Conservation (phyloP, 2,113 vertebrate species). For the Pseudolaguvia tuberculata region DNA sequence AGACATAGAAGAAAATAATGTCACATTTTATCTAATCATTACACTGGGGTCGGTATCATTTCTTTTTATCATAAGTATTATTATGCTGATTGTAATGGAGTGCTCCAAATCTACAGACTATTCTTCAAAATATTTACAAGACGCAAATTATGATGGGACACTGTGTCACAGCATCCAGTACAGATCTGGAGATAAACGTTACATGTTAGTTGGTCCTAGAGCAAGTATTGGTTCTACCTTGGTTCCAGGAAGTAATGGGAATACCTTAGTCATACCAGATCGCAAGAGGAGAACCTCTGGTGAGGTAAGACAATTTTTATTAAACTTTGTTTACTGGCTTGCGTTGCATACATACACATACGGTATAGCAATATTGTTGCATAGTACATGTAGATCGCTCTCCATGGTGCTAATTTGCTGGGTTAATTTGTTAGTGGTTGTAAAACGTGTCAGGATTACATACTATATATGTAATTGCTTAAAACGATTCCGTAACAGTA, state of each 20-base stretch:
- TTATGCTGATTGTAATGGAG: slow-evolving; percentile 50
- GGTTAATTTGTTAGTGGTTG: not conserved
- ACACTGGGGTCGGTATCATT: slow-evolving; percentile 50
- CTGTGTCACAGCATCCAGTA: slow-evolving; percentile 49
- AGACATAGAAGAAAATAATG: slow-evolving; percentile 33
- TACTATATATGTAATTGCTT: not conserved
- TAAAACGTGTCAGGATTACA: not conserved
- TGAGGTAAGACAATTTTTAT: slow-evolving; percentile 50
- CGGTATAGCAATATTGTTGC: not conserved
- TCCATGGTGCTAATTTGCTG: slow-evolving; percentile 10
- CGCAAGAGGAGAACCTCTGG: slow-evolving; percentile 37
- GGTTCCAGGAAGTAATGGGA: slow-evolving; percentile 48
- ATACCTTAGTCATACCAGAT: slow-evolving; percentile 52
- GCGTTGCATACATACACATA: not conserved
- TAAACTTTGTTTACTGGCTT: not conserved
- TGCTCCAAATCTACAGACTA: slow-evolving; percentile 46
- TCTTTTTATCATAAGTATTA: slow-evolving; percentile 51
- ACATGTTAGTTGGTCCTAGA: slow-evolving; percentile 58
- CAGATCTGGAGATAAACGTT: slow-evolving; percentile 57
- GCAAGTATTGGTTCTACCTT: slow-evolving; percentile 52
- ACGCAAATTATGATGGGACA: slow-evolving; percentile 43
- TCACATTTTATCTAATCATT: slow-evolving; percentile 53
- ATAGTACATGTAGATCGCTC: not conserved
- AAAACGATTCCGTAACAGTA: no score
- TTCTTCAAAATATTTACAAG: slow-evolving; percentile 44